Base-by-base conservation (phyloP, 2,888 invertebrate species). In the Marasmarcha lunaedactyla region DNA sequence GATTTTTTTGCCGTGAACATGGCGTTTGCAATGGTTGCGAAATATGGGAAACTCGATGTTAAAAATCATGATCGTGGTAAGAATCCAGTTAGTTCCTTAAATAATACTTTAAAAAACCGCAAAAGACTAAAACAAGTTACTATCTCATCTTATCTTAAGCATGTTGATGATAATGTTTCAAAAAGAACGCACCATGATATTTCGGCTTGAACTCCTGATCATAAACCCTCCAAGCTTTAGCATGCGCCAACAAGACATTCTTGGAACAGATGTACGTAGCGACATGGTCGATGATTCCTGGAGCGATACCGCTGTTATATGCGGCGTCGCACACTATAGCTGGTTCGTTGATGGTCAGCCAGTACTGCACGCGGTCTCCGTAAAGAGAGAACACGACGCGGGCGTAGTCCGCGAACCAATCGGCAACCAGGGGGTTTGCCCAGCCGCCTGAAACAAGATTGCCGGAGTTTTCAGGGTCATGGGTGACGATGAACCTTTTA, bases 291-390 rank as follows among this genome's bases (percentile, higher is more conserved):
- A 6, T 9, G 12, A 7, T 12, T 5, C 9, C 7, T 2, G 34
- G 13, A 9, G 12, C 14, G 4, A 12, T 14, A 4, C 34, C 34
- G 6, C 13, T 14, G 13, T 34, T 34, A 14, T 34, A 34, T 6
- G 9, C 13, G 12, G 4, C 2, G 9, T 34, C 68, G 43, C 85
- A 84, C 2, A 78, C 48, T 1, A 70, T 46, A 14, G 63, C 57
- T 0, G 91, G 90, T 52, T 92, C 92, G 58, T 92, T 92, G 41
- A 92, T 83, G 0, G 92, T 92, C 0, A 89, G 79, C 91, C 91
- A 92, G 33, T 76, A 64, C 57, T 84, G 86, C 1, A 90, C 87
- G 11, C 88, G 81, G 50, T 87, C 86, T 0, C 86, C 89, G 48
- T 76, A 89, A 45, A 86, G 70, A 1, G 72, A 68, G 55, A 81